Base-by-base conservation (phyloP, 2,113 vertebrate genomes). In the Dipodomys merriami region DNA sequence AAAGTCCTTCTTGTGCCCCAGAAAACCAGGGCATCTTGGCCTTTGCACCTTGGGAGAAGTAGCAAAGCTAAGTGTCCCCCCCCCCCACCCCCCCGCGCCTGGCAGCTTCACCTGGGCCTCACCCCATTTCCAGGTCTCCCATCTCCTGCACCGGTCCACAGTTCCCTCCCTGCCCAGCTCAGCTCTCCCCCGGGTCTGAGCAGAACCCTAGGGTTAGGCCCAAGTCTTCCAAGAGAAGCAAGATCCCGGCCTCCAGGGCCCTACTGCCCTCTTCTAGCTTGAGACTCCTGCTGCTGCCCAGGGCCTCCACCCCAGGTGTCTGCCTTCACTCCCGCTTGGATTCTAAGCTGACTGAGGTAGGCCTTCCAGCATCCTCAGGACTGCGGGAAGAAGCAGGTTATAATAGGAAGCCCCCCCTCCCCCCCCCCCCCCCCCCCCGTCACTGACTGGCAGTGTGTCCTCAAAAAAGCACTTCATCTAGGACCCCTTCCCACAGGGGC, bases 321-420 rank as follows among this genome's bases (percentile, higher is more conserved):
- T 39, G 39, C 46, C 30, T 73, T 25, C 27, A 12, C 13, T 25
- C 27, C 2, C 16, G 8, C 35, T 53, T 9, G 0, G 19, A 30
- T 33, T 33, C 33, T 35, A 44, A 62, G 80, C 27, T 35, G 44
- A 12, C 69, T 23, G 11, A 46, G 62, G n/a, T 60, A 1, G 0
- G 25, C 39, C 27, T 68, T 39, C 39, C 9, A 67, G 33, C 39
- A 73, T 6, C 33, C 25, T 35, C 4, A 1, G 2, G 16, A 7
- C 22, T 0, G 0, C 19, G 1, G 0, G 23, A 11, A 49, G 49
- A 11, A 49, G 49, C 49, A 11, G n/a, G n/a, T n/a, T n/a, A n/a
- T n/a, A n/a, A n/a, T n/a, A n/a, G n/a, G n/a, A n/a, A n/a, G n/a
- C n/a, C n/a, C n/a, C n/a, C n/a, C n/a, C n/a, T n/a, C n/a, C n/a